Conservation (phyloP, 2,888 invertebrate genomes). For the Amblyjoppa fuscipennis region DNA sequence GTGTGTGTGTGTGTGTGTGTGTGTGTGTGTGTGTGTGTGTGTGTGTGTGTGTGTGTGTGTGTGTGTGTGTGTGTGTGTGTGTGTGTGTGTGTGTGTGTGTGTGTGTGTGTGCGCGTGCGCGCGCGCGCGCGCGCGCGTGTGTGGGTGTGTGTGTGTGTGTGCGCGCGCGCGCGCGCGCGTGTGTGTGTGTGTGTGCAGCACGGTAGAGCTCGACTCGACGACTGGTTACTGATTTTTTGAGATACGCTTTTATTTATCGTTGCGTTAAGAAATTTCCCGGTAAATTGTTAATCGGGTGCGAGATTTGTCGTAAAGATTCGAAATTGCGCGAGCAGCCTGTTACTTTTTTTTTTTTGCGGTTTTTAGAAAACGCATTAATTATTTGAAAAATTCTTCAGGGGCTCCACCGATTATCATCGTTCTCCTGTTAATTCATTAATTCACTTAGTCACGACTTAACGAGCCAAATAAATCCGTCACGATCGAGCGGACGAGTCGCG, state of each 20-base stretch:
- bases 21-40: no score
- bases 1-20: no score
- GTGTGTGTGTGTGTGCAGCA: neutral
- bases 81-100: no score
- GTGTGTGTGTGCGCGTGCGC: no score
- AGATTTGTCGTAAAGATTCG: slow-evolving; percentile 4
- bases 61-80: no score
- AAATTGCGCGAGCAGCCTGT: neutral
- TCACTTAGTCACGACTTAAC: neutral
- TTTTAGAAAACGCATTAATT: neutral
- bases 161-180: no score
- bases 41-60: no score
- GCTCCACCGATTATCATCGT: neutral
- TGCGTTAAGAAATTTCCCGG: slow-evolving; percentile 20
- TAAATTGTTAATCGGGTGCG: neutral
- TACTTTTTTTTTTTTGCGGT: neutral
- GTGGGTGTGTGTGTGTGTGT: no score
- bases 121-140: no score
- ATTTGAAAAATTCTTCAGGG: neutral
- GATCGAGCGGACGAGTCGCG: neutral
- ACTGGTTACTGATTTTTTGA: neutral
- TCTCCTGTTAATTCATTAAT: neutral
- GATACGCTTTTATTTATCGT: neutral
- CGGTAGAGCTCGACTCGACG: neutral
- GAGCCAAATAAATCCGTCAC: neutral